Evolutionary conservation across 1,140 invertebrate genomes (phyloP).

Genomic region (Cataglyphis hispanica): DNA sequence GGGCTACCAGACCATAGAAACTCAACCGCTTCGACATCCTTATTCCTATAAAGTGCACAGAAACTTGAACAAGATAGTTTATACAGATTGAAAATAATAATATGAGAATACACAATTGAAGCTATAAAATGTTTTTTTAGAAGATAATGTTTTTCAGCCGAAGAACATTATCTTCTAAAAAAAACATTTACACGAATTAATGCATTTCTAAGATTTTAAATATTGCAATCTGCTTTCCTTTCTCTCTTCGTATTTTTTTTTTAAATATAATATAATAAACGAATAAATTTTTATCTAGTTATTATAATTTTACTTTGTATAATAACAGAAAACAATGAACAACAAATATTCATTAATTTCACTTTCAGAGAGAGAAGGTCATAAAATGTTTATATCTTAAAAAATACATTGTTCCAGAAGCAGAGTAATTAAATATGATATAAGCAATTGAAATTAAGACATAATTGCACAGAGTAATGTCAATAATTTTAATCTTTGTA

Average conservation of each 20-base stretch:
- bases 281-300: no score
- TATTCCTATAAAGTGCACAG: conserved; percentile 66
- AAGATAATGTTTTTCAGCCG: not conserved
- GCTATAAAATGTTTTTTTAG: no score
- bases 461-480: no score
- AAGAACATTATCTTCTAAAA: not conserved
- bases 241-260: no score
- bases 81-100: not conserved
- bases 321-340: not conserved
- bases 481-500: not conserved
- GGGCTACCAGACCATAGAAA: conserved; percentile 83
- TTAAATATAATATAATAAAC: no score
- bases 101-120: not conserved
- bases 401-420: no score
- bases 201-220: not conserved
- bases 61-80: conserved; percentile 34
- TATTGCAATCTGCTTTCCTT: no score
- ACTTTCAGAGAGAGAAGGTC: not conserved
- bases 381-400: not conserved
- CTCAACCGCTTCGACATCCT: conserved; percentile 83
- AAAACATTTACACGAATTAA: not conserved
- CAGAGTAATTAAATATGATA: not conserved
- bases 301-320: not conserved
- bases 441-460: not conserved
- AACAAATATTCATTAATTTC: not conserved